These are phyloP conservation scores for Anser cygnoides DNA, from an alignment of 2,113 vertebrate species.

Conservation along the genomic window DNA sequence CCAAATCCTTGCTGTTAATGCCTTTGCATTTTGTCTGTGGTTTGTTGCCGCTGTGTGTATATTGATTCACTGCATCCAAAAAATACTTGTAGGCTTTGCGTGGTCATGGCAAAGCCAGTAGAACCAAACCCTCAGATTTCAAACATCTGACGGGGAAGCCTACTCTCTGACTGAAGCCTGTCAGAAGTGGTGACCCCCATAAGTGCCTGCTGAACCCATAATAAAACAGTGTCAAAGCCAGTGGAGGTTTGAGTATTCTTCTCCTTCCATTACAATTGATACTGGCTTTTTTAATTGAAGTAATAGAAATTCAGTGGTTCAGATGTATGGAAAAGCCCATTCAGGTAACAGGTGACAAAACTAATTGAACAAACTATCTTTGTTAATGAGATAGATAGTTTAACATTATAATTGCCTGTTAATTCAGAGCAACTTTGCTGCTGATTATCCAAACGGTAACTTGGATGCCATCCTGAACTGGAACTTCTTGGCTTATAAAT, in stretches of 20 bases:
- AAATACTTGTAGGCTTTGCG: too few relatives aligned
- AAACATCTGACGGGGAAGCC: neutral
- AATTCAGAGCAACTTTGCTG: neutral
- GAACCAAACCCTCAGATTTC: neutral
- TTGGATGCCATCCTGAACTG: slow-evolving; percentile 13
- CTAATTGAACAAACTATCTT: neutral
- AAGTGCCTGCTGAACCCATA: neutral
- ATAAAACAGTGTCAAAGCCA: neutral
- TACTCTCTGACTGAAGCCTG: neutral
- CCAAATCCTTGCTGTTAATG: too few relatives aligned
- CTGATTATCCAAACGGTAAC: slow-evolving; percentile 9
- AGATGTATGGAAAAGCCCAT: neutral
- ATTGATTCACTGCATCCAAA: too few relatives aligned
- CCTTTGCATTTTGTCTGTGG: too few relatives aligned
- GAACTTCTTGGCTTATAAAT: neutral
- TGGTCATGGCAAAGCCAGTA: too few relatives aligned
- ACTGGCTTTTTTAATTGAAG: neutral
- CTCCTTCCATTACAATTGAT: neutral
- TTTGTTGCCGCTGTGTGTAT: too few relatives aligned
- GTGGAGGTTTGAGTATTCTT: neutral
- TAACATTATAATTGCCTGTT: neutral
- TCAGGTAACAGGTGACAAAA: neutral
- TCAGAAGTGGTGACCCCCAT: neutral
- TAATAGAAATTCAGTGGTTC: neutral
- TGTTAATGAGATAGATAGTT: neutral